A percentile compares a stretch with the other conserved stretches of the same genome.
Evolutionary conservation across 2,113 vertebrate genomes (phyloP).

Genomic region (Motacilla tschutschensis): DNA sequence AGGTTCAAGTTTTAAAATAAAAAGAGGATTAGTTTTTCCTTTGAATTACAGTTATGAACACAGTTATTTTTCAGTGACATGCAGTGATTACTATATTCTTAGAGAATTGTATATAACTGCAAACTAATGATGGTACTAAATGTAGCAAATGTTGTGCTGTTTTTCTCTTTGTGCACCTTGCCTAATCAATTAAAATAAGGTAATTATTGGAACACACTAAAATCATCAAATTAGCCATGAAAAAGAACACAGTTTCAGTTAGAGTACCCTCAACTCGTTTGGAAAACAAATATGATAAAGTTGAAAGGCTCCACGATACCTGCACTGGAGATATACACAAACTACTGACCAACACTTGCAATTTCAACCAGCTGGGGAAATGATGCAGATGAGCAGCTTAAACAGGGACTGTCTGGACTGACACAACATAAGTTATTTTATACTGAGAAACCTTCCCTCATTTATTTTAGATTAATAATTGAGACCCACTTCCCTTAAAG

Average conservation of each 20-base stretch:
- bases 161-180: background rate
- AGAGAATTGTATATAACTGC: background rate
- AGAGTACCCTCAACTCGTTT: background rate
- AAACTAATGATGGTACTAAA: conserved; percentile 7
- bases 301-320: background rate
- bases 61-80: background rate
- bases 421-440: background rate
- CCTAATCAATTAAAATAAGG: background rate
- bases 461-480: background rate
- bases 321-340: background rate
- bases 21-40: background rate
- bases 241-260: background rate
- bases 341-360: background rate
- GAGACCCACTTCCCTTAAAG: background rate
- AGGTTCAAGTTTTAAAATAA: background rate
- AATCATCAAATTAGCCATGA: background rate
- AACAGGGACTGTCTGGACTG: background rate
- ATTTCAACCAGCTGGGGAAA: background rate
- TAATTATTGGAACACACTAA: background rate
- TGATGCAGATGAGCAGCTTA: background rate
- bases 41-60: background rate
- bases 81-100: background rate
- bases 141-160: background rate
- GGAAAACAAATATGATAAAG: background rate
- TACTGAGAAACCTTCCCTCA: background rate